Percentiles rank a stretch among this genome's conserved stretches.
Evolutionary conservation across 2,113 vertebrate genomes (phyloP).

Genomic region (Rhipidura dahli): DNA sequence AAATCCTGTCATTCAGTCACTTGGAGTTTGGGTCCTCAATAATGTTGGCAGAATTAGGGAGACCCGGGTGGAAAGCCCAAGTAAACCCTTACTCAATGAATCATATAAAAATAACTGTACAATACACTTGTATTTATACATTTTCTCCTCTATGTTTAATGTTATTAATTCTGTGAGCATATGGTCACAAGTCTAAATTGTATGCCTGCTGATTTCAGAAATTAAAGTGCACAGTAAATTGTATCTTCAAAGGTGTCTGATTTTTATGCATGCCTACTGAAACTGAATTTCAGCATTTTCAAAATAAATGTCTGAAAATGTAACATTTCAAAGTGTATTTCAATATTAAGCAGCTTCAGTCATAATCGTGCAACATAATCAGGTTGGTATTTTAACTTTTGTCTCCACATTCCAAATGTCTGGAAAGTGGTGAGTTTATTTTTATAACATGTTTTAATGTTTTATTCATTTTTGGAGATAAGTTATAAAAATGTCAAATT

Average conservation of each 20-base stretch:
- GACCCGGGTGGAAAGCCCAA: background rate
- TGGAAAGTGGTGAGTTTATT: background rate
- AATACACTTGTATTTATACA: background rate
- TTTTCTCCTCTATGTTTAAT: background rate
- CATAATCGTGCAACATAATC: background rate
- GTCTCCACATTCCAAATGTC: background rate
- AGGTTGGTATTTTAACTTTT: background rate
- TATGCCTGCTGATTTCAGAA: background rate
- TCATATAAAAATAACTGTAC: background rate
- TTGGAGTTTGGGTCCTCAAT: background rate
- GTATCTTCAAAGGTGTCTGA: background rate
- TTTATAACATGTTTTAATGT: background rate
- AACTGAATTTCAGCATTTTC: background rate
- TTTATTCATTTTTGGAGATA: background rate
- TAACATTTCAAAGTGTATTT: background rate
- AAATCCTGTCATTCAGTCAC: background rate
- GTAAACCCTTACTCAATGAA: background rate
- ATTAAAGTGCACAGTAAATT: background rate
- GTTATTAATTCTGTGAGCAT: background rate
- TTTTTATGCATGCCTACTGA: background rate
- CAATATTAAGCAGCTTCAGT: background rate
- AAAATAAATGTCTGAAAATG: background rate
- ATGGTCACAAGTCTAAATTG: background rate
- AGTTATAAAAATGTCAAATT: background rate
- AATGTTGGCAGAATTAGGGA: background rate